These are phyloP conservation scores for Carcinoscorpius rotundicauda DNA, from an alignment of 1,140 invertebrate genomes.

Conservation along the genomic window DNA sequence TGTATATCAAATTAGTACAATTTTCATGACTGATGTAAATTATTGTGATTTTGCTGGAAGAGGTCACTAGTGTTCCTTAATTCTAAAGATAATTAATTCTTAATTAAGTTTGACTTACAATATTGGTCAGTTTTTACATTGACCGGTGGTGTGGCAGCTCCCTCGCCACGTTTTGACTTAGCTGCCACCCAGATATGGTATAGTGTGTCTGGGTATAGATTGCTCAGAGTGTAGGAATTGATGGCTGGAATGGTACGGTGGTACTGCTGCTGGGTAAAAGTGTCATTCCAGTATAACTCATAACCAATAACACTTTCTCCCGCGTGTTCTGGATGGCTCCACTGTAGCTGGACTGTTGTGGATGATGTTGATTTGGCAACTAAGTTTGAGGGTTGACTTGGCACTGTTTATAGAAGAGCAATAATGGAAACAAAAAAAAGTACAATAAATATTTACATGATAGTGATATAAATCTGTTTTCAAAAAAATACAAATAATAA, in stretches of 20 bases:
- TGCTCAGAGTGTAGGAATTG: constrained; percentile 69
- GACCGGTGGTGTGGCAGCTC: constrained; percentile 84
- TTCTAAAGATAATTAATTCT: no score
- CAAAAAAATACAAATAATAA: no score
- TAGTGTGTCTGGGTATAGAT: constrained; percentile 84
- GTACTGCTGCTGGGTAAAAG: constrained; percentile 60
- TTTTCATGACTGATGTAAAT: no score
- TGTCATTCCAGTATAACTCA: constrained; percentile 95
- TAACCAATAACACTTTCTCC: constrained; percentile 87
- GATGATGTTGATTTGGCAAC: constrained; percentile 50
- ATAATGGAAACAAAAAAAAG: constrained; percentile 2
- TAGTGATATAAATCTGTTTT: no score
- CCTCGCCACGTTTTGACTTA: constrained; percentile 77
- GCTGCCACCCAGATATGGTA: constrained; percentile 95
- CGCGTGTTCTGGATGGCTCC: constrained; percentile 77
- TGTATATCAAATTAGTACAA: no score
- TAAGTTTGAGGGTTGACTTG: constrained; percentile 84
- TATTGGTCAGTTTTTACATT: constrained; percentile 90
- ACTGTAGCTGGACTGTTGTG: constrained; percentile 69
- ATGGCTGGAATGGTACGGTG: constrained; percentile 59
- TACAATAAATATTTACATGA: neutral
- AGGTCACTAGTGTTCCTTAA: no score
- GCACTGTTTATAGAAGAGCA: constrained; percentile 47
- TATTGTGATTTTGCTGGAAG: no score
- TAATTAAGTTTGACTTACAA: constrained; percentile 53